Evolutionary conservation across 2,797 vertebrate species (phyloP).

Genomic region (Meriones psammophilus): DNA sequence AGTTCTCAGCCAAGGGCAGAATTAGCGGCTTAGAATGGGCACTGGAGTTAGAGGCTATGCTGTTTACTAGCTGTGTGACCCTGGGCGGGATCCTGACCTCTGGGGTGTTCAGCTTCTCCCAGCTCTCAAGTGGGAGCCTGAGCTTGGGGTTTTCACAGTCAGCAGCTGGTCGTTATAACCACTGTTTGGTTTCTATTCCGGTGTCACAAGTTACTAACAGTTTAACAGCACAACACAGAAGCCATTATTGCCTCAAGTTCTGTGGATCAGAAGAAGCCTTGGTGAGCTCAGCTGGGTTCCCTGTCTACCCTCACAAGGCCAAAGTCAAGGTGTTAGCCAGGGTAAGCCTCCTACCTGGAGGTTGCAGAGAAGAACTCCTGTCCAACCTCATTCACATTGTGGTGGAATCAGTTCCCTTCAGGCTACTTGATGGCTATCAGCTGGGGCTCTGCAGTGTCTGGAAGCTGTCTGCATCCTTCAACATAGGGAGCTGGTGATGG

Average conservation of each 20-base stretch:
- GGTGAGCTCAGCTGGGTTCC: background rate
- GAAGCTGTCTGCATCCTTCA: background rate
- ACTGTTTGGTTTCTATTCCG: background rate
- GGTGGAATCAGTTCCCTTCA: background rate
- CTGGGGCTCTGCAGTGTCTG: background rate
- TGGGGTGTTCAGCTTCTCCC: background rate
- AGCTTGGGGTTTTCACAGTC: background rate
- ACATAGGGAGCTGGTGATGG: background rate
- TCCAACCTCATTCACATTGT: background rate
- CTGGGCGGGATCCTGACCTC: background rate
- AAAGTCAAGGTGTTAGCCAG: background rate
- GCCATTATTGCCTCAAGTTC: background rate
- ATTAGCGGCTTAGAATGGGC: background rate
- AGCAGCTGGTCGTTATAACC: background rate
- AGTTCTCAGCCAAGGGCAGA: background rate
- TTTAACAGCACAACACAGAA: background rate
- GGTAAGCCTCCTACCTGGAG: background rate
- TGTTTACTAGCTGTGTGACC: background rate
- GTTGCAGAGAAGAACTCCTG: background rate
- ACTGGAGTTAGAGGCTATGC: background rate
- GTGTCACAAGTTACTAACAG: fast-evolving
- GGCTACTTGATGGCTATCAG: background rate
- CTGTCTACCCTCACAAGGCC: background rate
- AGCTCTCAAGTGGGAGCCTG: background rate
- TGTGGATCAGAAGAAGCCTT: background rate